Conservation (phyloP, 2,113 vertebrate genomes). For the Cephalopholis sonnerati region DNA sequence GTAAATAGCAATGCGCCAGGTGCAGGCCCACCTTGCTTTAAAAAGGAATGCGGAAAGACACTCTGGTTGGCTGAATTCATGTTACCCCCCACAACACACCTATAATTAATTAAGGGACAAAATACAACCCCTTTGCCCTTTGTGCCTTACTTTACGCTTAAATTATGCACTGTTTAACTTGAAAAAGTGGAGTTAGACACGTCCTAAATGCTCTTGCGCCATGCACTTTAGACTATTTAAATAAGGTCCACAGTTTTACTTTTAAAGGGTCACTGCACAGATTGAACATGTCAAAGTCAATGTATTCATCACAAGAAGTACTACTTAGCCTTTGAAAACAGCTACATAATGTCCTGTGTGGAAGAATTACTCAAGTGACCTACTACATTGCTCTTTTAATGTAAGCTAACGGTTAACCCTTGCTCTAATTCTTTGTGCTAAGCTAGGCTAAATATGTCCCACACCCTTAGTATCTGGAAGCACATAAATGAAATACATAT, state of each 20-base stretch:
- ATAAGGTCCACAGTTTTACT: neutral
- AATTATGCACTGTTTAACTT: no score
- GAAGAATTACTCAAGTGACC: neutral
- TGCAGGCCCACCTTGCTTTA: no score
- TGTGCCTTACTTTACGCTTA: no score
- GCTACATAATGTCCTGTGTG: neutral
- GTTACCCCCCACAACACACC: no score
- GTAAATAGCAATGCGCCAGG: no score
- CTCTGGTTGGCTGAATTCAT: no score
- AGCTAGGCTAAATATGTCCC: neutral
- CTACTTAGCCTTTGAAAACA: neutral
- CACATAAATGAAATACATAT: neutral
- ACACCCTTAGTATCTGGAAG: neutral
- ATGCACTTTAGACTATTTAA: no score
- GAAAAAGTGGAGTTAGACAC: no score
- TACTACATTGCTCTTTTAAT: neutral
- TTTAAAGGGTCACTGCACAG: neutral
- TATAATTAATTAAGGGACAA: no score
- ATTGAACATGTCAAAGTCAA: neutral
- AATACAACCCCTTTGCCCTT: no score
- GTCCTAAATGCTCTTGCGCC: no score
- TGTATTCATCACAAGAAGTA: neutral
- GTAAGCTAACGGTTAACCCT: neutral
- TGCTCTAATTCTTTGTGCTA: neutral
- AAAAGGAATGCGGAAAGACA: no score